A percentile compares a stretch with the other conserved stretches of the same genome.
phyloP scores from a whole-genome alignment of 2,797 vertebrate species.

The Microctenopoma steveboyesi region DNA sequence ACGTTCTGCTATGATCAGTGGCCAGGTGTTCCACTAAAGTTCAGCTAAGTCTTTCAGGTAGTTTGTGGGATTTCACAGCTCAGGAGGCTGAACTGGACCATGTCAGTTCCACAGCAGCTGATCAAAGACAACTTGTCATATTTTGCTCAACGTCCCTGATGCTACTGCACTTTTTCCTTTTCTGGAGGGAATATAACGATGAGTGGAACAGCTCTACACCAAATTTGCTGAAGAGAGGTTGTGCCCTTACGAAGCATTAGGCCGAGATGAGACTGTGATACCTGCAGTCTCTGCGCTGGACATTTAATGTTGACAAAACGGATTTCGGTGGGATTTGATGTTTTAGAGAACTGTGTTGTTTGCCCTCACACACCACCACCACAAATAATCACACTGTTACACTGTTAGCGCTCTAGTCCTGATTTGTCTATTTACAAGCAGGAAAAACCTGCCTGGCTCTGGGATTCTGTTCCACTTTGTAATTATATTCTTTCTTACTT shows the following conservation, averaged over 20 bases:
- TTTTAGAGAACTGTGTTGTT: constrained; percentile 6
- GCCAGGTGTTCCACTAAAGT: neutral
- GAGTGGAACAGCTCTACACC: constrained; percentile 30
- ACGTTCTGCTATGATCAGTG: too few species aligned
- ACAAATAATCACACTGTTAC: neutral
- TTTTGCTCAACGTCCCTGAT: neutral
- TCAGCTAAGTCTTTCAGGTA: neutral
- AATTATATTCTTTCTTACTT: too few species aligned
- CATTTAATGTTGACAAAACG: constrained; percentile 2
- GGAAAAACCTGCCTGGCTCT: too few species aligned
- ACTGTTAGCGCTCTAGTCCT: neutral
- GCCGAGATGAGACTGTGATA: neutral
- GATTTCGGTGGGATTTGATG: neutral
- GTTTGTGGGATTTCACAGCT: neutral
- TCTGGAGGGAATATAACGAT: constrained; percentile 13
- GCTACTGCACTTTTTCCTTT: neutral
- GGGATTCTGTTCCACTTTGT: too few species aligned
- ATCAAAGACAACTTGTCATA: constrained; percentile 13
- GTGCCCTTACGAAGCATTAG: neutral
- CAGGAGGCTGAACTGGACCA: neutral
- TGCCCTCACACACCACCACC: neutral
- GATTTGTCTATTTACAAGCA: neutral
- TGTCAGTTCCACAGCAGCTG: neutral
- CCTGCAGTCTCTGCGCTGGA: neutral
- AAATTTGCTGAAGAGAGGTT: constrained; percentile 22